Base-by-base conservation (phyloP, 2,888 invertebrate species). In the Luperina testacea region DNA sequence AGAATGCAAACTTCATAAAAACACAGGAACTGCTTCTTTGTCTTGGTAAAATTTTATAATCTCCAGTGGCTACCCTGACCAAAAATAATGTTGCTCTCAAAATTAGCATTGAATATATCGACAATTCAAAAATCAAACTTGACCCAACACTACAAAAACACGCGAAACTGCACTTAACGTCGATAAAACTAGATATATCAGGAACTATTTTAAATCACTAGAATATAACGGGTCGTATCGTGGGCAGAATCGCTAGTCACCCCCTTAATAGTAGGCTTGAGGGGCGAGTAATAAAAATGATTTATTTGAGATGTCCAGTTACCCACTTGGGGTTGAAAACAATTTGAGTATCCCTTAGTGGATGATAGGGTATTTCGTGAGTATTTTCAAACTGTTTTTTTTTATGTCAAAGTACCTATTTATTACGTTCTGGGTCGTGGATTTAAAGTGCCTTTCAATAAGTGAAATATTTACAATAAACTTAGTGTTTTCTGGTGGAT, bases 271-370 rank as follows among this genome's bases (percentile, higher is more conserved):
- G 90, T 77, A 85, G 93, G 91, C 84, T 81, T 83, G 87, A 90
- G 92, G 92, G 91, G 92, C 90, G 91, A 91, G 94, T 94, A 94
- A 95, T 95, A 96, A 96, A 96, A 95, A 96, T 96, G 96, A 97
- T 97, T 96, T 96, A 97, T 96, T 91, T 91, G 92, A 93, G 92
- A 95, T 95, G 96, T 95, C 96, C 96, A 95, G 93, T 69, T 76
- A 63, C 89, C 92, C 91, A 93, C 93, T 94, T 93, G 94, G 95
- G 96, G 95, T 94, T 91, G 93, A 94, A 96, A 96, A 96, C 95
- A 96, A 96, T 96, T 96, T 95, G 92, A 93, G 92, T 89, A 91
- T 90, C 90, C 91, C 87, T 91, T 75, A 69, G 72, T 78, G 91
- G 93, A 93, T 91, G 92, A 91, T 89, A 86, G 88, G 90, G 90